Conservation (phyloP, 2,797 vertebrate species). For the Sphaeramia orbicularis region DNA sequence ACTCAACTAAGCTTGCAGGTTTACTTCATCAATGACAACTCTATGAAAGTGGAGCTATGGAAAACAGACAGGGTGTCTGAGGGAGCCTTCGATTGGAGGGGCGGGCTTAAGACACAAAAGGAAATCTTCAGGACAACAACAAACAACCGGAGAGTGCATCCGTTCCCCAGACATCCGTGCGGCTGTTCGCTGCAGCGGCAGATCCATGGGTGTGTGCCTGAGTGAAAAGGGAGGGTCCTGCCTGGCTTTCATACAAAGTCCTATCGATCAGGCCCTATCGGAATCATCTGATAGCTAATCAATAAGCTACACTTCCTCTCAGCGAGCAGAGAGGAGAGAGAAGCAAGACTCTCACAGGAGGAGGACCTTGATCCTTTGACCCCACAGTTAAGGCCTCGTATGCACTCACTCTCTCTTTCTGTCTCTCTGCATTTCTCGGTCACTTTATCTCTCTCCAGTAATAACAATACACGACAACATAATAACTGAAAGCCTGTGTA, state of each 20-base stretch:
- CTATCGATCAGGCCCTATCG: conserved; percentile 84
- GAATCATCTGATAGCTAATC: conserved; percentile 90
- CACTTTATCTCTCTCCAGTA: conserved; percentile 46
- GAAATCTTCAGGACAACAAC: conserved; percentile 48
- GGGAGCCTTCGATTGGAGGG: conserved; percentile 47
- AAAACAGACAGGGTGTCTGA: conserved; percentile 28
- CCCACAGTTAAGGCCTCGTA: conserved; percentile 30
- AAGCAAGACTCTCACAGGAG: conserved; percentile 69
- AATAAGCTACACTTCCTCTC: conserved; percentile 86
- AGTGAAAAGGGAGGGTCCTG: conserved; percentile 69
- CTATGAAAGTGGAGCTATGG: conserved; percentile 21
- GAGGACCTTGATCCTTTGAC: conserved; percentile 82
- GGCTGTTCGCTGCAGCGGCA: conserved; percentile 54
- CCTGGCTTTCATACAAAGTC: conserved; percentile 82
- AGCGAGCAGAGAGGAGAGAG: conserved; percentile 59
- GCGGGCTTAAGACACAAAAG: conserved; percentile 46
- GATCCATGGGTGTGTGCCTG: conserved; percentile 58
- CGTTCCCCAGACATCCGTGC: conserved; percentile 19
- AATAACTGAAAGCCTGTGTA: conserved; percentile 36
- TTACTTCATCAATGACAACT: conserved; percentile 29
- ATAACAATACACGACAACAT: conserved; percentile 46
- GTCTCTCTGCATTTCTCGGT: conserved; percentile 30
- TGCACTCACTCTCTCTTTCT: conserved; percentile 10
- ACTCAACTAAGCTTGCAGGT: not conserved
- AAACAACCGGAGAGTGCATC: conserved; percentile 21